Conservation (phyloP, 2,888 invertebrate species). For the Aphodius sticticus region DNA sequence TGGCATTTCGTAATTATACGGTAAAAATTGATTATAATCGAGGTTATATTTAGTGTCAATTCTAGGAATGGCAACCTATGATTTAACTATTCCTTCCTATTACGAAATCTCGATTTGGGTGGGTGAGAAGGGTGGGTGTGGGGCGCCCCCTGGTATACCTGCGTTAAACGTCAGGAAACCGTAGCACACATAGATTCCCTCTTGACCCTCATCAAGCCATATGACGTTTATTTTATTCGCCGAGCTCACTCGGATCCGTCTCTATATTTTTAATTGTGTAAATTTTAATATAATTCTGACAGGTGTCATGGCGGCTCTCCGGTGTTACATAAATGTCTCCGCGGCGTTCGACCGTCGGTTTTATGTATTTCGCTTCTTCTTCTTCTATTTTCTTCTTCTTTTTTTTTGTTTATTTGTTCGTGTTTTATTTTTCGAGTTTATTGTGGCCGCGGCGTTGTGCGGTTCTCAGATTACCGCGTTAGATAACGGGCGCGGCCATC, state of each 20-base stretch:
- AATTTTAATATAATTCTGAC: conserved; percentile 59
- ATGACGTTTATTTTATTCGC: conserved; percentile 51
- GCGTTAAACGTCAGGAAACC: neutral
- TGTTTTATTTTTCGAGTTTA: conserved; percentile 44
- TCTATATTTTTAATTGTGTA: conserved; percentile 56
- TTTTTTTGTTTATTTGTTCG: neutral
- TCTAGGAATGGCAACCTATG: conserved; percentile 26
- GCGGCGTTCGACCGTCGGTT: conserved; percentile 22
- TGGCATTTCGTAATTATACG: no score
- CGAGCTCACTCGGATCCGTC: conserved; percentile 39
- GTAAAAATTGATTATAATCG: neutral
- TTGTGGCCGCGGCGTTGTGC: conserved; percentile 36
- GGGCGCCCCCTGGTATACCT: neutral
- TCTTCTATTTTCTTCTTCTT: neutral
- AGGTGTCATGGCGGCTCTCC: conserved; percentile 53
- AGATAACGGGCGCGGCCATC: conserved; percentile 47
- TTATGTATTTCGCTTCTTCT: neutral
- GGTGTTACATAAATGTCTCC: conserved; percentile 49
- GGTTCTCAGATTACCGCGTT: conserved; percentile 53
- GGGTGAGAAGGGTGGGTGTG: neutral
- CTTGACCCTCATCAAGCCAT: conserved; percentile 48
- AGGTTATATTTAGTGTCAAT: neutral
- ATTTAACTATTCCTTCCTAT: conserved; percentile 34
- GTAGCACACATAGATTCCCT: conserved; percentile 15
- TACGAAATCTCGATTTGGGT: neutral